Conservation (phyloP, 1,140 invertebrate genomes). For the Ridgeia piscesae region DNA sequence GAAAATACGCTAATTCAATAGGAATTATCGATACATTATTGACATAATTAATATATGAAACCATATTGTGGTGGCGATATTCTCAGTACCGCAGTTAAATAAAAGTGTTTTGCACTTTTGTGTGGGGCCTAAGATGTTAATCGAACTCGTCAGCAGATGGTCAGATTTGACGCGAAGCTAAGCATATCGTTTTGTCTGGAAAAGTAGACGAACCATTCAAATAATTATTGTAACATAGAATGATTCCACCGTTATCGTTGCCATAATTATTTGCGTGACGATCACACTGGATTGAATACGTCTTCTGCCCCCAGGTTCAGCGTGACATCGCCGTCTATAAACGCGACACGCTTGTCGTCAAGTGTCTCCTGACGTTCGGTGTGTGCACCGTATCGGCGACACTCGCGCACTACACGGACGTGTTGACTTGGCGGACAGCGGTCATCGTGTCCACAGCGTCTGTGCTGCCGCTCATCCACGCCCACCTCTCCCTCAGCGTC, state of each 20-base stretch:
- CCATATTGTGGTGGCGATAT: too few species aligned
- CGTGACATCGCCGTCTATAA: not conserved
- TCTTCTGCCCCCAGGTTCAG: not conserved
- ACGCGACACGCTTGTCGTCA: not conserved
- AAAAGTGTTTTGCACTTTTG: too few species aligned
- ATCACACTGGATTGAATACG: not conserved
- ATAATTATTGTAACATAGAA: too few species aligned
- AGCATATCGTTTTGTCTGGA: too few species aligned
- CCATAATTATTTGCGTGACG: not conserved
- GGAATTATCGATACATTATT: too few species aligned
- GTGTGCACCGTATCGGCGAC: not conserved
- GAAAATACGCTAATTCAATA: too few species aligned
- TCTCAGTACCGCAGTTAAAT: too few species aligned
- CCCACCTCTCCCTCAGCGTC: not conserved
- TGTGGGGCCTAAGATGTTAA: too few species aligned
- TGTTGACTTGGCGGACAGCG: not conserved
- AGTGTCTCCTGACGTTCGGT: not conserved
- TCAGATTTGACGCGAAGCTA: too few species aligned
- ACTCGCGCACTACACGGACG: not conserved
- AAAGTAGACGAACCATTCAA: too few species aligned
- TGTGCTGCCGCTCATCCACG: not conserved
- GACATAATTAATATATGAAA: too few species aligned
- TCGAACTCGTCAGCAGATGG: too few species aligned
- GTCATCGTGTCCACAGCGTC: not conserved
- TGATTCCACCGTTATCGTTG: not conserved